Conservation (phyloP, 2,888 invertebrate genomes). For the Trachelus iudaicus region DNA sequence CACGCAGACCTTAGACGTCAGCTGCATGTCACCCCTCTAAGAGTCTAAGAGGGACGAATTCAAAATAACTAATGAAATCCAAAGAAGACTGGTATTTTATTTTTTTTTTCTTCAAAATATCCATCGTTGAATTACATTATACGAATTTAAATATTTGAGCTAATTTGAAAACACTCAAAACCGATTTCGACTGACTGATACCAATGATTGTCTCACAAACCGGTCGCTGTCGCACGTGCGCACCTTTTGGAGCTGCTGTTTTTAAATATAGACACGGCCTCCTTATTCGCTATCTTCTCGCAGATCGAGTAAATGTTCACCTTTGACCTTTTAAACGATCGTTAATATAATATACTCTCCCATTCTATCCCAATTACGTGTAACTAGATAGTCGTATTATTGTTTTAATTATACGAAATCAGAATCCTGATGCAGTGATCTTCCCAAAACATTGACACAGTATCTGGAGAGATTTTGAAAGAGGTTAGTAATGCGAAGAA, state of each 20-base stretch:
- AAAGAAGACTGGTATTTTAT: background rate
- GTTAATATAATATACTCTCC: background rate
- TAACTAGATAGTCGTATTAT: background rate
- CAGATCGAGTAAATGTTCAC: background rate
- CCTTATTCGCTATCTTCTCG: background rate
- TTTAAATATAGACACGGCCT: background rate
- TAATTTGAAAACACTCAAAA: background rate
- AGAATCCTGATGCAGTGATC: background rate
- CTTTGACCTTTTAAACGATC: background rate
- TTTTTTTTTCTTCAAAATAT: too few species aligned
- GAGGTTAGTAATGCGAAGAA: constrained; percentile 12
- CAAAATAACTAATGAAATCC: background rate
- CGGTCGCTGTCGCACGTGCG: background rate
- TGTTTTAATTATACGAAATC: background rate
- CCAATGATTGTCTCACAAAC: background rate
- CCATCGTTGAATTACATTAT: background rate
- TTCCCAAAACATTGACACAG: background rate
- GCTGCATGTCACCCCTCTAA: background rate
- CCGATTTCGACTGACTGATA: background rate
- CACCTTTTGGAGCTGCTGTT: background rate
- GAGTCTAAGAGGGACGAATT: background rate
- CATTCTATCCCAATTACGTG: background rate
- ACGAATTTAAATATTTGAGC: background rate
- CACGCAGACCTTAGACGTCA: background rate
- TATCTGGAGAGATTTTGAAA: background rate